Base-by-base conservation (phyloP, 1,140 invertebrate genomes). In the Caenorhabditis remanei region DNA sequence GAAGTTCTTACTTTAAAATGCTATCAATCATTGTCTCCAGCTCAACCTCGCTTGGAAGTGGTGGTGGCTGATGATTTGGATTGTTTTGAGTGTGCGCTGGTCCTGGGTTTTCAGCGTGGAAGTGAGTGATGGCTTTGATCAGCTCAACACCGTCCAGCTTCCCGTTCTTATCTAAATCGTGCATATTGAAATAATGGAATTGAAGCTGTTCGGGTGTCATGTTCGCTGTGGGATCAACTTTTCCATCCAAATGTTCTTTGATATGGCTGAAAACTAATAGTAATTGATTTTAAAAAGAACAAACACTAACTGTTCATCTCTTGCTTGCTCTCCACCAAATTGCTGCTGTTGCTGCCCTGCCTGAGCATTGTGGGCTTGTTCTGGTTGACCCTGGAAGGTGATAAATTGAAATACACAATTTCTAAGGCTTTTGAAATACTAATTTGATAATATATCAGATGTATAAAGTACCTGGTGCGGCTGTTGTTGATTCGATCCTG, bases 141-240 rank as follows among this genome's bases (percentile, higher is more conserved):
- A 91, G 83, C 65, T 91, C 90, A 50, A 91, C 84, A 41, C 90
- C 90, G 84, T 91, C 90, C 48, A 92, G 84, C 67, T 87, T 85
- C 46, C 92, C 91, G 84, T 92, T 93, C 71, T 91, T 92, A 87
- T 92, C 92, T 61, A 92, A 87, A 88, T 92, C 91, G 79, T 92
- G 91, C 89, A 94, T 91, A 88, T 94, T 94, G 89, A 94, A 94
- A 87, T 94, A 94, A 87, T 94, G 94, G 89, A 94, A 94, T 90
- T 94, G 93, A 43, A 94, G 82, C 86, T 94, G 94, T 87, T 94
- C 93, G 9, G 93, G 93, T 7, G 93, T 93, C 91, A 92, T 92
- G 56, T 92, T 90, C 7, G 91, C 92, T 48, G 88, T 89, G 13
- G 88, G 88, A 75, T 90, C 88, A 8, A 94, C 93, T 71, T 93